Evolutionary conservation across 2,888 invertebrate genomes (phyloP), one percentile per base, ranked within the genome.

Genomic region (Cosmorhoe ocellata): DNA sequence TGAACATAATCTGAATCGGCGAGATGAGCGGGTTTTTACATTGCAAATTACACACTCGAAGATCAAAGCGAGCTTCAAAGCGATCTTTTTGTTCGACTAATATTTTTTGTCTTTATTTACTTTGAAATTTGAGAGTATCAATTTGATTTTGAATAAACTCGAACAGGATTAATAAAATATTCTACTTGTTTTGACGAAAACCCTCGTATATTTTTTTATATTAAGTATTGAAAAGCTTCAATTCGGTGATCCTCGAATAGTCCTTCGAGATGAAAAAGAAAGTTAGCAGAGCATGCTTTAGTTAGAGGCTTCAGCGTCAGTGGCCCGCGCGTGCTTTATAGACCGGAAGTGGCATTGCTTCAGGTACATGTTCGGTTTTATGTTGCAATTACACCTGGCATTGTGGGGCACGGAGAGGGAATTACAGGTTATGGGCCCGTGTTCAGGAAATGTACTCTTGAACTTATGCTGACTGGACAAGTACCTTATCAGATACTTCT

Each of bases 1-100:
- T 4, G 2, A 18, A 18, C n/a, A n/a, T 18, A 46, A 12, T n/a
- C 45, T 33, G 31, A 31, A 27, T 28, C 46, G 58, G 61, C 61
- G 58, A 62, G 71, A 64, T 58, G 59, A 58, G 36, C 42, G 49
- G 48, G 34, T 48, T 56, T 59, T 58, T 56, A 53, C 49, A 54
- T 51, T 67, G 70, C 74, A 76, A 77, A 74, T 63, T 69, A 63
- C 69, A 70, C 71, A 74, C 70, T 75, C 56, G 58, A 71, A 84
- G 81, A 82, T 86, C 87, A 85, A 85, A 86, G 72, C 76, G 60
- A 55, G 14, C 58, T 59, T 69, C 70, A 70, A 71, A 73, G 70
- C 63, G 57, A 61, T 75, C 78, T 74, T 71, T 70, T 72, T 73
- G 74, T 79, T 75, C 77, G 74, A 73, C 34, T 46, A 18, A 41